phyloP scores from a whole-genome alignment of 1,140 invertebrate genomes.

The Wiebesia pumilae region DNA sequence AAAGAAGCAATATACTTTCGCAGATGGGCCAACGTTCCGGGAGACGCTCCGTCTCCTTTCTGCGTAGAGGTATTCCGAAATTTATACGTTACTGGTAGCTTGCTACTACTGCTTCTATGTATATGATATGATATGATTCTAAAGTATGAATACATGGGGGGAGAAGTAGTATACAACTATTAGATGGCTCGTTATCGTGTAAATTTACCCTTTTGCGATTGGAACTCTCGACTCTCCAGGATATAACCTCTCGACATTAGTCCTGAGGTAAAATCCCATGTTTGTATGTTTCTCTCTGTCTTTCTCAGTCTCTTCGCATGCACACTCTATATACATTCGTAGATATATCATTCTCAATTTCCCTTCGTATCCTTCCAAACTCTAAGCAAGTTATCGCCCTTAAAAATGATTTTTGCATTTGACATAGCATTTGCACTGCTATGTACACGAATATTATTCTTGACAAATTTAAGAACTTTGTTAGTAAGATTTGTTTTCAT shows the following conservation, averaged over 20 bases:
- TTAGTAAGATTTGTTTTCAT: too few species aligned
- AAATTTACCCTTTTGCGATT: slow-evolving; percentile 34
- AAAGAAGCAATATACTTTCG: slow-evolving; percentile 6
- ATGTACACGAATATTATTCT: background rate
- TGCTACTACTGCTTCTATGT: background rate
- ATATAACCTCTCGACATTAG: slow-evolving; percentile 15
- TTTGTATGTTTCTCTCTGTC: background rate
- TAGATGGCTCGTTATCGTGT: slow-evolving; percentile 48
- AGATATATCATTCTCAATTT: background rate
- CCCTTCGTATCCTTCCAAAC: background rate
- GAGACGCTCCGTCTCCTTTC: background rate
- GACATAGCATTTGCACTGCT: background rate
- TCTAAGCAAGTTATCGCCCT: background rate
- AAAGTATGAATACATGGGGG: background rate
- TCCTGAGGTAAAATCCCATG: slow-evolving; percentile 17
- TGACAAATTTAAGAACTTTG: background rate
- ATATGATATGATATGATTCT: background rate
- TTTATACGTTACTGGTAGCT: slow-evolving; percentile 16
- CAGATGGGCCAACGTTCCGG: background rate
- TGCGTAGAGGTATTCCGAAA: slow-evolving; percentile 6
- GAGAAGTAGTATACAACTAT: slow-evolving; percentile 31
- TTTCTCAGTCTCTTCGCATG: background rate
- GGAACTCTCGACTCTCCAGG: slow-evolving; percentile 14
- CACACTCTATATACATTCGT: background rate
- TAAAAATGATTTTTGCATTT: background rate